phyloP scores from a whole-genome alignment of 2,797 vertebrate species.

The Chelon auratus region DNA sequence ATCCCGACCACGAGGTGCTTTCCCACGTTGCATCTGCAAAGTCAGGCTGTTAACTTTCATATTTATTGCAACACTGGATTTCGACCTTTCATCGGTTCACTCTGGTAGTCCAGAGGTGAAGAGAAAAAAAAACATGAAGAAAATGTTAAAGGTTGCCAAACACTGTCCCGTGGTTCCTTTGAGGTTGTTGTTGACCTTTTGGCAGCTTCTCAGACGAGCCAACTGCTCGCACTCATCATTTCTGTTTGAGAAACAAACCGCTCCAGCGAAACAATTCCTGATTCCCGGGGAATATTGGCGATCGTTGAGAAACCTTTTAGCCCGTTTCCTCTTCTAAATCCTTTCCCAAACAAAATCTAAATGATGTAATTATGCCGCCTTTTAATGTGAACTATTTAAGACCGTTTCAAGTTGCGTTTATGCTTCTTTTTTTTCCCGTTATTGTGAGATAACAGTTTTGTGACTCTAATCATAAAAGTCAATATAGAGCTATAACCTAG shows the following conservation, averaged over 20 bases:
- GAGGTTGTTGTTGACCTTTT: constrained; percentile 19
- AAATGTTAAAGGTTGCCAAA: not conserved
- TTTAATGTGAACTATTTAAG: too few relatives aligned
- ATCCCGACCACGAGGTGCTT: constrained; percentile 54
- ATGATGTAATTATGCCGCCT: too few relatives aligned
- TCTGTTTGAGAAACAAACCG: constrained; percentile 11
- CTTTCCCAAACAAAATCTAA: not conserved
- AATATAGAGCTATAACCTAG: too few relatives aligned
- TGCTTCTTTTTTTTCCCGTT: not conserved
- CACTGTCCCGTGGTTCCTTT: not conserved
- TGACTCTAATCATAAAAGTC: too few relatives aligned
- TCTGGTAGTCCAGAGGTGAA: not conserved
- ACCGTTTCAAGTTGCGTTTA: not conserved
- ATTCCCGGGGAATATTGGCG: not conserved
- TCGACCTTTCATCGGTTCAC: constrained; percentile 5
- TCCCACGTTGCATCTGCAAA: constrained; percentile 35
- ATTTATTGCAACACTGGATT: constrained; percentile 38
- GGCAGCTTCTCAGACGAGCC: constrained; percentile 11
- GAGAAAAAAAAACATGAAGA: not conserved
- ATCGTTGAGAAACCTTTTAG: not conserved
- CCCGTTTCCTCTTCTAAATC: constrained; percentile 12
- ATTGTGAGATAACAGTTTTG: not conserved
- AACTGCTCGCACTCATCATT: constrained; percentile 3
- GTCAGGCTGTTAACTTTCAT: constrained; percentile 23
- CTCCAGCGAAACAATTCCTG: not conserved